Evolutionary conservation across 2,113 vertebrate genomes (phyloP).

Genomic region (Oreotrochilus melanogaster): DNA sequence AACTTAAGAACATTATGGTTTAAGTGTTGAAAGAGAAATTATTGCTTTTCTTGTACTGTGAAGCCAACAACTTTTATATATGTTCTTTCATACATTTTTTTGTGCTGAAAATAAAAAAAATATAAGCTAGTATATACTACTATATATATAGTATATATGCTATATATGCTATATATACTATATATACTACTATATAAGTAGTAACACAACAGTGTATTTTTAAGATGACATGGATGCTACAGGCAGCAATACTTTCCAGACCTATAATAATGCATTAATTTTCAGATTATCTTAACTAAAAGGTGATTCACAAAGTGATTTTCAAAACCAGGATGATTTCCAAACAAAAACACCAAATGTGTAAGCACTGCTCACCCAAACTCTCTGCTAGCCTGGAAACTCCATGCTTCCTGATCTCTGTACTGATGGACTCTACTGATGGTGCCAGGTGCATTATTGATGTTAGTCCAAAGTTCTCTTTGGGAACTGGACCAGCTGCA

Average conservation of each 20-base stretch:
- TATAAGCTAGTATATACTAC: background rate
- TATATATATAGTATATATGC: no score
- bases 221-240: background rate
- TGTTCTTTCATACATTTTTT: background rate
- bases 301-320: background rate
- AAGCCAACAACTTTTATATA: background rate
- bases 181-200: no score
- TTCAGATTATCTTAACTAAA: background rate
- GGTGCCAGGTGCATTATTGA: background rate
- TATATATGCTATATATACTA: no score
- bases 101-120: background rate
- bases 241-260: background rate
- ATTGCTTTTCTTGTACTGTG: background rate
- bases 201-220: background rate
- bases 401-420: background rate
- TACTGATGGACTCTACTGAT: background rate
- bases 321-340: background rate
- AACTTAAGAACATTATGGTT: background rate
- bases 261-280: background rate
- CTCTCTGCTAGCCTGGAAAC: background rate
- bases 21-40: background rate
- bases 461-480: background rate
- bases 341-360: background rate
- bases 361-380: background rate
- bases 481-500: background rate